Evolutionary conservation across 1,140 invertebrate species (phyloP).

Genomic region (Drosophila watanabei): DNA sequence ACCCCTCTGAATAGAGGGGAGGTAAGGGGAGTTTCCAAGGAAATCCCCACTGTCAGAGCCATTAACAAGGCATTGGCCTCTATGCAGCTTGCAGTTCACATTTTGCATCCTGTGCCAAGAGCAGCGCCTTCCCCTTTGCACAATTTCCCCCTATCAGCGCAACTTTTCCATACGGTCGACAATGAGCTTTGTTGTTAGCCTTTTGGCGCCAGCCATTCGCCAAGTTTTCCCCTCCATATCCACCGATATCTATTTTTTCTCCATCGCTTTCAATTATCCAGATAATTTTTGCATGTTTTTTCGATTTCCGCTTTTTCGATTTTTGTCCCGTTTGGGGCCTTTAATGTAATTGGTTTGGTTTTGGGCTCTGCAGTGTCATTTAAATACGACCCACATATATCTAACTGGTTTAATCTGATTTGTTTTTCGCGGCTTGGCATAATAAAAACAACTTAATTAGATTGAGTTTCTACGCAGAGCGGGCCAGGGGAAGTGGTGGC

Average conservation of each 20-base stretch:
- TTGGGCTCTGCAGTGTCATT: constrained; percentile 28
- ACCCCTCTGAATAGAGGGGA: constrained; percentile 16
- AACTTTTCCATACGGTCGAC: constrained; percentile 50
- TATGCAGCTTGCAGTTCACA: constrained; percentile 46
- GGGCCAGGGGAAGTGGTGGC: constrained; percentile 1
- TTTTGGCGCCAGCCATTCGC: constrained; percentile 69
- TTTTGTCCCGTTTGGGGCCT: constrained; percentile 40
- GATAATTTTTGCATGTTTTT: constrained; percentile 76
- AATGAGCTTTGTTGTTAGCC: constrained; percentile 62
- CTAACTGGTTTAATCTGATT: constrained; percentile 70
- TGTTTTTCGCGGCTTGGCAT: constrained; percentile 67
- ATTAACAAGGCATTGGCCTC: constrained; percentile 77
- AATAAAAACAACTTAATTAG: constrained; percentile 80
- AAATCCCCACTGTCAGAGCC: constrained; percentile 51
- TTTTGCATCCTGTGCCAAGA: constrained; percentile 67
- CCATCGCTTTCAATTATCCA: constrained; percentile 63
- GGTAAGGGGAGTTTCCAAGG: background rate
- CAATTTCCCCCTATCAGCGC: constrained; percentile 7
- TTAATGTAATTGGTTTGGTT: constrained; percentile 78
- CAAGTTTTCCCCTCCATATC: constrained; percentile 22
- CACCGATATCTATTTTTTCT: constrained; percentile 40
- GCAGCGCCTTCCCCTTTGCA: constrained; percentile 20
- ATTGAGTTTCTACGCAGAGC: constrained; percentile 59
- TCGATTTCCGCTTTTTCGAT: constrained; percentile 55
- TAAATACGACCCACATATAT: constrained; percentile 39